Base-by-base conservation (phyloP, 1,140 invertebrate genomes). In the Colletes latitarsis region DNA sequence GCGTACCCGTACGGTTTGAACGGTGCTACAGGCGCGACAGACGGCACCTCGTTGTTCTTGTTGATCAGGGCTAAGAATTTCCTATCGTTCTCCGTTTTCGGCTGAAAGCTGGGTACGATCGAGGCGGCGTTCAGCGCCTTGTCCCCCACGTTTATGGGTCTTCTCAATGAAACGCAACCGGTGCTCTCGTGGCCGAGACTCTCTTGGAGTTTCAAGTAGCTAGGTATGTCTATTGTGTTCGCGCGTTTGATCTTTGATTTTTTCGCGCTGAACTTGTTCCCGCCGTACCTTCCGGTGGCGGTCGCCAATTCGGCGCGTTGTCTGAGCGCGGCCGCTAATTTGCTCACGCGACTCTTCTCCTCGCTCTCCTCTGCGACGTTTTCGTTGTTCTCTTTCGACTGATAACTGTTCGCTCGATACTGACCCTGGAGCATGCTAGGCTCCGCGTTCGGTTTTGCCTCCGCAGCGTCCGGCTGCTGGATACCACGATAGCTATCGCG, bases 171-270 rank as follows among this genome's bases (percentile, higher is more conserved):
- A 21, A 94, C 86, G 82, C 94, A 94, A 19, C 93, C 89, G 72
- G 89, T 70, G 15, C 82, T 88, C 30, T 88, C 92, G 82, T 90
- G 77, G 71, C 90, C 86, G 4, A 86, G 90, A 86, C 78, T 94
- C 86, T 90, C 90, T 21, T 93, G 92, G 0, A 93, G 80, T 30
- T 93, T 92, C n/a, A 92, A 58, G 58, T 93, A 96, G 89, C 96
- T 96, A 1, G 97, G 96, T 88, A 98, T 97, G 88, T 98, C 97
- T 79, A 98, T 97, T 3, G 97, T 98, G 78, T 98, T 98, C 0
- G 97, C 97, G 39, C 97, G 94, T 93, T 97, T 98, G 94, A 97
- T 97, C 84, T 96, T 95, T 5, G 95, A 93, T 87, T 96, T 97
- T 85, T 96, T 97, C 55, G 92, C 94, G 52, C 92, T 94, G 81